These are phyloP conservation scores for Hermatobates lingyangjiaoensis DNA, from an alignment of 1,140 invertebrate genomes.

Conservation along the genomic window DNA sequence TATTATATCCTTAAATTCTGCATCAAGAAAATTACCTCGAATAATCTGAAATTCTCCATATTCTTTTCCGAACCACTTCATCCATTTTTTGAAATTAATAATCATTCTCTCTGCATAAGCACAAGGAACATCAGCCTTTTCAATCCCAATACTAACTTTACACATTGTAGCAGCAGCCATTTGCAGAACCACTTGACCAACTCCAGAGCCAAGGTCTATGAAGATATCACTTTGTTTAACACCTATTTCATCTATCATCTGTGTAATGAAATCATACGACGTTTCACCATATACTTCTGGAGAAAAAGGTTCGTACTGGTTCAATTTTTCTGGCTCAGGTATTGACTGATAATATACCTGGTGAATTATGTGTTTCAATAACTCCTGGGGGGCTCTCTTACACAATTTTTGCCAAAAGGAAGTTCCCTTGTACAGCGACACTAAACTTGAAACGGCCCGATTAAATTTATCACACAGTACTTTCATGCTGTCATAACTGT, in stretches of 20 bases:
- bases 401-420: background rate
- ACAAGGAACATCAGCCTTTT: constrained; percentile 88
- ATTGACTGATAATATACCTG: constrained; percentile 95
- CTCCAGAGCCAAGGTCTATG: constrained; percentile 90
- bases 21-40: constrained; percentile 82
- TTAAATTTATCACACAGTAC: constrained; percentile 87
- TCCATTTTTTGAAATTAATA: constrained; percentile 73
- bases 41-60: constrained; percentile 77
- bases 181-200: constrained; percentile 93
- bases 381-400: constrained; percentile 40
- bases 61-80: constrained; percentile 91
- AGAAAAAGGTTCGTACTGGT: constrained; percentile 95
- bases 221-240: constrained; percentile 85
- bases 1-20: constrained; percentile 79
- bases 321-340: constrained; percentile 85
- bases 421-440: constrained; percentile 20
- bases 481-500: constrained; percentile 87
- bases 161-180: constrained; percentile 85
- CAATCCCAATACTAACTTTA: constrained; percentile 83
- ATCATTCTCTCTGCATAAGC: constrained; percentile 88
- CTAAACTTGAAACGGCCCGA: constrained; percentile 77
- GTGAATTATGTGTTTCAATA: constrained; percentile 84
- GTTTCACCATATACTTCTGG: constrained; percentile 97
- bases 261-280: constrained; percentile 83
- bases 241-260: constrained; percentile 91